Evolutionary conservation across 2,888 invertebrate species (phyloP), one percentile per base, ranked within the genome.

Genomic region (Epistrophella euchroma): DNA sequence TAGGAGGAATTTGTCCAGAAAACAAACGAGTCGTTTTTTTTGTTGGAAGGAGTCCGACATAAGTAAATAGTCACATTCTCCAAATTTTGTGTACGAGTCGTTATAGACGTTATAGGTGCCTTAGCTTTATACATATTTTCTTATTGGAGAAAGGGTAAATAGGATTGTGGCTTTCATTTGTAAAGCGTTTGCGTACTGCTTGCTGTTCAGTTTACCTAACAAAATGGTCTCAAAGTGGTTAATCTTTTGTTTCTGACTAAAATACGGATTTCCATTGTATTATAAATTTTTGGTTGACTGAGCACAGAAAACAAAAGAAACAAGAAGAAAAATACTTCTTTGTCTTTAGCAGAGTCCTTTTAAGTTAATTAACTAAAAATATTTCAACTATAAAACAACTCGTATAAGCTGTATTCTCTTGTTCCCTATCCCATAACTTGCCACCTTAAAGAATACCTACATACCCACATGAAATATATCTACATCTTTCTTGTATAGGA

Each of bases 341-440:
- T 17, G 32, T 32, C 6, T 11, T 32, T 17, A 55, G 11, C 28
- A 55, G 9, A 55, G 32, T 32, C 32, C 56, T 32, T 56, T 56
- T 32, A 32, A 32, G 15, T 56, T 56, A 56, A 56, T 56, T 56
- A 56, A 32, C 19, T 56, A 13, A n/a, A 52, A 52, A n/a, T 0
- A 15, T 52, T 9, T 28, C 25, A 15, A 25, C 25, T 25, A 52
- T 25, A 52, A 52, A 52, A 25, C 52, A 28, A n/a, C 52, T 52
- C 9, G 2, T 9, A 7, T 15, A 5, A 19, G 4, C 22, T 13
- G 7, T 2, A 6, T 52, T 52, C 4, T 7, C 52, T 25, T 52
- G 13, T 5, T 1, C 25, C 25, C 15, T 22, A 1, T 19, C 2
- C 3, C 13, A 0, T 11, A 50, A 22, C 19, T 6, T 2, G 1